phyloP scores from a whole-genome alignment of 2,113 vertebrate genomes.

The Malaclemys terrapin region DNA sequence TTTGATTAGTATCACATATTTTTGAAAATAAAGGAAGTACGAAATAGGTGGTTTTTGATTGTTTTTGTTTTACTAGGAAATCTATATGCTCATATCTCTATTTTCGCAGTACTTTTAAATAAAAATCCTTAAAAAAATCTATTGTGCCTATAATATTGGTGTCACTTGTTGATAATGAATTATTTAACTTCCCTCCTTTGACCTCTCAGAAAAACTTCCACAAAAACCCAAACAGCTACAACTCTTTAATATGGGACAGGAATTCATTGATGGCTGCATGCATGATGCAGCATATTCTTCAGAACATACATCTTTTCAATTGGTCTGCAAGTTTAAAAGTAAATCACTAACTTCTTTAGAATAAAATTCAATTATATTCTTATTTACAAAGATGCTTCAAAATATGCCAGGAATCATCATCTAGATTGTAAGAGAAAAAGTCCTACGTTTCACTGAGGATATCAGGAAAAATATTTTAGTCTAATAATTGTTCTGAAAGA shows the following conservation, averaged over 20 bases:
- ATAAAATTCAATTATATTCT: not conserved
- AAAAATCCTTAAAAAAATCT: not conserved
- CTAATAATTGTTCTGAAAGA: not conserved
- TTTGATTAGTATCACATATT: not conserved
- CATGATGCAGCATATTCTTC: not conserved
- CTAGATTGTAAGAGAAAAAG: slow-evolving; percentile 11
- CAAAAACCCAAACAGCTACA: not conserved
- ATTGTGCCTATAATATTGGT: not conserved
- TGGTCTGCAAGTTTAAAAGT: not conserved
- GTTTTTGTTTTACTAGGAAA: not conserved
- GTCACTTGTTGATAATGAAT: not conserved
- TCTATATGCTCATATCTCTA: not conserved
- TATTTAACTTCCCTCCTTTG: not conserved
- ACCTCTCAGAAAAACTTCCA: not conserved
- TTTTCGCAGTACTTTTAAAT: not conserved
- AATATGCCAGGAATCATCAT: not conserved
- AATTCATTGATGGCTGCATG: not conserved
- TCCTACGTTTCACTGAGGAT: not conserved
- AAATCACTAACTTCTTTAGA: slow-evolving; percentile 17
- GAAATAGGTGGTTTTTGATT: not conserved
- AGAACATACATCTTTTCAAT: not conserved
- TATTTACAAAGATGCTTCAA: not conserved
- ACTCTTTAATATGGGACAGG: not conserved
- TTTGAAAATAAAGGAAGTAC: not conserved
- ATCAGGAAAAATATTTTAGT: slow-evolving; percentile 16